Evolutionary conservation across 2,888 invertebrate genomes (phyloP), one percentile per base, ranked within the genome.

Genomic region (Drosophila pseudotakahashii): DNA sequence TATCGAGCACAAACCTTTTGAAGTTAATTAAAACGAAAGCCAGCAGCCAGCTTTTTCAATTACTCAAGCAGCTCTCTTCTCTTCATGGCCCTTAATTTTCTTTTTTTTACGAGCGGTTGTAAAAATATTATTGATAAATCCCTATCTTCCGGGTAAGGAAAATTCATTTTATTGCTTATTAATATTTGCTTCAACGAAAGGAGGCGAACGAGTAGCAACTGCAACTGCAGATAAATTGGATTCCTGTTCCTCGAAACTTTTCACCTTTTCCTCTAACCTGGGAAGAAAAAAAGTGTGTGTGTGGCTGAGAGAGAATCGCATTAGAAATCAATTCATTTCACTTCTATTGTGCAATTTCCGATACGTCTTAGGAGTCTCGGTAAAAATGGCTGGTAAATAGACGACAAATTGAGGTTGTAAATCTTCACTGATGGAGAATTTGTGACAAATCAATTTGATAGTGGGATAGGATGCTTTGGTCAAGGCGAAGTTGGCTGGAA

Each of bases 281-380:
- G 2, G 32, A 0, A n/a, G 26, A 0, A 14, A 26, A 39, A 23
- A 39, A 7, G 10, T 19, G 42, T 10, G 48, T 16, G 23, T 32
- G 45, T 39, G 39, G 23, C 14, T 2, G n/a, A 26, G 26, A 26
- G 41, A 42, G 47, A 73, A 55, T 68, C 73, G 79, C 67, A 81
- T 82, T 85, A 88, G 77, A 76, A 83, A 83, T 79, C 82, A 83
- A 83, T 85, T 83, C 86, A 88, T 83, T 82, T 82, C 75, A 72
- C 71, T 77, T 60, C 79, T 71, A 82, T 83, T 83, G 88, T 83
- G 69, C 75, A 88, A 83, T 83, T 83, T 83, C 83, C 83, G 85
- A 34, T 52, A 62, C 69, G 52, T 59, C 67, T 54, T 64, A 64
- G 73, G 58, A 67, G 45, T 51, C 53, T 5, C 5, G 16, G 10